Conservation (phyloP, 2,888 invertebrate genomes). For the Dicyrtoma fusca region DNA sequence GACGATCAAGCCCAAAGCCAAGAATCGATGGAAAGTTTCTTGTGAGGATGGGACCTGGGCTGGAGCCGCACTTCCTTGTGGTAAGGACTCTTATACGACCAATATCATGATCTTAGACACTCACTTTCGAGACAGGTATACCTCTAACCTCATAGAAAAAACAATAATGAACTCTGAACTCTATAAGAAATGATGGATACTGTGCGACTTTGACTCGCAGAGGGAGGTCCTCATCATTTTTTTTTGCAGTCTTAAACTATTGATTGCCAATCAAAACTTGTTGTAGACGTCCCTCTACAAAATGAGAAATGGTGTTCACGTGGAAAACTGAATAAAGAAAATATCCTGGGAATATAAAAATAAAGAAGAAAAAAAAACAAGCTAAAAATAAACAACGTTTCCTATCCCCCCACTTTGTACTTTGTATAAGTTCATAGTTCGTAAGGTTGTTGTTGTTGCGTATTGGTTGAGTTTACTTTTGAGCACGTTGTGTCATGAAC, state of each 20-base stretch:
- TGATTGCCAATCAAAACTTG: constrained; percentile 4
- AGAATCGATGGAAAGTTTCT: constrained; percentile 80
- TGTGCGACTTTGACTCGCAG: no score
- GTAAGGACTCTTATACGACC: constrained; percentile 62
- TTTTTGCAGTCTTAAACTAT: background rate
- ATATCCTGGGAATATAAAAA: no score
- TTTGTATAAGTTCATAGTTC: constrained; percentile 10
- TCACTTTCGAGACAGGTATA: no score
- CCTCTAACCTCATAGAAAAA: no score
- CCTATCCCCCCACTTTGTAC: background rate
- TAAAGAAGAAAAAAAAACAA: no score
- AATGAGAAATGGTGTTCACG: no score
- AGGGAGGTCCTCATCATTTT: background rate
- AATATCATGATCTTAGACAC: no score
- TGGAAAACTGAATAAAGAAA: no score
- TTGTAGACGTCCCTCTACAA: background rate
- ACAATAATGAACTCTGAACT: no score
- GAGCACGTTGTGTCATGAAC: background rate
- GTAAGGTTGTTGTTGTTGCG: no score
- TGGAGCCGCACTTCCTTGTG: constrained; percentile 78
- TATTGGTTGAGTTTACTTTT: constrained; percentile 1
- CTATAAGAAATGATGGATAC: no score
- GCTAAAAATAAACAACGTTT: no score
- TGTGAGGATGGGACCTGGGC: constrained; percentile 86
- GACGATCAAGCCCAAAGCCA: constrained; percentile 45